Evolutionary conservation across 2,797 vertebrate species (phyloP), one percentile per base, ranked within the genome.

Genomic region (Xiphorhynchus erythropygius): DNA sequence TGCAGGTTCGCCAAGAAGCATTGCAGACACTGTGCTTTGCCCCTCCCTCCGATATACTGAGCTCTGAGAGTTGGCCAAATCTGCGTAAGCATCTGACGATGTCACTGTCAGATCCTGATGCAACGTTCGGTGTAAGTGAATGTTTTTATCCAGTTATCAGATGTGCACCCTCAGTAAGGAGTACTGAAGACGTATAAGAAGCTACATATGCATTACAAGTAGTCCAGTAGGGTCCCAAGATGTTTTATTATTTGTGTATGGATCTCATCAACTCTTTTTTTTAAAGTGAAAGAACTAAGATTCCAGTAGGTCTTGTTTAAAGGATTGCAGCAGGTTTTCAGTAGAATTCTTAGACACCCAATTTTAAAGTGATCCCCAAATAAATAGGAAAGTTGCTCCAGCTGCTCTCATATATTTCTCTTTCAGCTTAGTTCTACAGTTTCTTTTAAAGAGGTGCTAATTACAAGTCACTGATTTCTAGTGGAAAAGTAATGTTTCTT

Each of bases 11-110:
- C 11, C 98, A 98, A 81, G 98, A 99, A 93, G 99, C 99, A 16
- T 97, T 99, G 83, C 98, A 98, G 94, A 98, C 90, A 0, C 97
- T 99, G 23, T 99, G 98, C 94, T 98, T 98, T 37, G 98, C 99
- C 23, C 98, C 99, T 25, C 98, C 98, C 0, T 99, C 99, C 13
- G 99, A 99, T 41, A 97, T 99, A n/a, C 96, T 99, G 89, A 99
- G 98, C 96, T 99, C 98, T 84, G 99, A 99, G 96, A 98, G 98
- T 65, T 99, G 99, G 99, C 98, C 97, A 71, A 94, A 96, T 91
- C 98, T 99, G 68, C 98, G 98, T 47, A 98, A 98, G 95, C 99
- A 98, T 87, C 98, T 99, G 35, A 98, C 97, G 1, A 37, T 91
- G 2, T 98, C 98, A 37, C 98, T 99, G 70, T 97, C 97, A 2